Percentiles rank a stretch among this genome's conserved stretches.
Evolutionary conservation across 2,797 vertebrate genomes (phyloP).

Genomic region (Serranus cabrilla): DNA sequence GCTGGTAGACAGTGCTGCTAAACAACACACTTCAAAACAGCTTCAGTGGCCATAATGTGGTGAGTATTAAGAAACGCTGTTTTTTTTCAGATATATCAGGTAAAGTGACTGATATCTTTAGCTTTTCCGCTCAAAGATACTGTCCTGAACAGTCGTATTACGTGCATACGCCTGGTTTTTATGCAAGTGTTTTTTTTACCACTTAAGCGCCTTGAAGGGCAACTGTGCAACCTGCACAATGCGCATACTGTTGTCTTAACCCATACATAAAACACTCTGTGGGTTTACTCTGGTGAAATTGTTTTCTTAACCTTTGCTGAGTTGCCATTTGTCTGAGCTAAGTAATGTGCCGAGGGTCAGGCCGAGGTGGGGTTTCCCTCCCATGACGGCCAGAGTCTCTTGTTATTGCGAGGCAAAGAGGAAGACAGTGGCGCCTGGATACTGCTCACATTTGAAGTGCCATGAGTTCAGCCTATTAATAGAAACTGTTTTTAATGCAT

Average conservation of each 20-base stretch:
- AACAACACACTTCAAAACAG: too few species aligned
- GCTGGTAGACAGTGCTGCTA: too few species aligned
- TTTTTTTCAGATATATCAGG: too few species aligned
- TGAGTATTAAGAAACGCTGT: too few species aligned
- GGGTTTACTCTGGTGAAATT: conserved; percentile 48
- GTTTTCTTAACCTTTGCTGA: conserved; percentile 78
- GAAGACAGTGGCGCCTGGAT: conserved; percentile 59
- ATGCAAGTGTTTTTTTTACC: too few species aligned
- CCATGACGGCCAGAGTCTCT: conserved; percentile 17
- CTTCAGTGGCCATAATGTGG: too few species aligned
- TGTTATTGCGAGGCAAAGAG: conserved; percentile 39
- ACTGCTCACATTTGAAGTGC: conserved; percentile 20
- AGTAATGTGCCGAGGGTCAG: conserved; percentile 67
- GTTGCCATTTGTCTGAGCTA: conserved; percentile 68
- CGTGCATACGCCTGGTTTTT: too few species aligned
- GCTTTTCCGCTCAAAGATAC: too few species aligned
- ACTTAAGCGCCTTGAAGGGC: conserved; percentile 10
- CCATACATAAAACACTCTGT: conserved; percentile 50
- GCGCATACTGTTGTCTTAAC: conserved; percentile 61
- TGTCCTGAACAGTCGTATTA: too few species aligned
- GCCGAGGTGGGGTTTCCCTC: conserved; percentile 57
- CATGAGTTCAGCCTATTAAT: conserved; percentile 47
- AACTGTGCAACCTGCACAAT: conserved; percentile 38
- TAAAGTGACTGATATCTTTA: too few species aligned
- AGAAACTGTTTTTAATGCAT: conserved; percentile 17